These are phyloP conservation scores for Neuroscelio doddi DNA, from an alignment of 2,888 invertebrate species.

Conservation along the genomic window DNA sequence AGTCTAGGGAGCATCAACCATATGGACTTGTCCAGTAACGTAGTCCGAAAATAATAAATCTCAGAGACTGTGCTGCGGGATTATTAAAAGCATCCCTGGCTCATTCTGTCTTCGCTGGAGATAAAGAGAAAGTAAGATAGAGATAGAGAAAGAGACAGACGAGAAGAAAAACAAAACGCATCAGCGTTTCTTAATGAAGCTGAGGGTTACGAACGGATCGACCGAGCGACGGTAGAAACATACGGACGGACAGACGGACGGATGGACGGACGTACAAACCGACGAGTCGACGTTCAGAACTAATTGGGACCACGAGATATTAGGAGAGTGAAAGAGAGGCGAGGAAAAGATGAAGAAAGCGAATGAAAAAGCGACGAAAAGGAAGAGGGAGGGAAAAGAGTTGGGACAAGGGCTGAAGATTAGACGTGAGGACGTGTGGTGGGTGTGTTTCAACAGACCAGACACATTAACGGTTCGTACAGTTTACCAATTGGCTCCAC, in stretches of 20 bases:
- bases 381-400: constrained; percentile 40
- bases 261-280: constrained; percentile 49
- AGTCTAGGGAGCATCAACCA: constrained; percentile 57
- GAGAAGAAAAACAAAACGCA: constrained; percentile 70
- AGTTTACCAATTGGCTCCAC: too few species aligned
- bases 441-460: constrained; percentile 42
- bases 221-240: constrained; percentile 51
- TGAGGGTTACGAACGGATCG: constrained; percentile 63
- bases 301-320: constrained; percentile 71
- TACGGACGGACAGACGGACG: constrained; percentile 52
- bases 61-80: constrained; percentile 66
- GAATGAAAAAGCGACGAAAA: constrained; percentile 27
- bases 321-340: constrained; percentile 54
- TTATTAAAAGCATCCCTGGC: constrained; percentile 70
- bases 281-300: constrained; percentile 63
- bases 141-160: constrained; percentile 29
- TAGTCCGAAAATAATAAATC: constrained; percentile 72
- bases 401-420: constrained; percentile 16
- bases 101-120: constrained; percentile 58
- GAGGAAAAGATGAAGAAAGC: constrained; percentile 40
- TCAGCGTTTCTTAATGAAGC: constrained; percentile 72
- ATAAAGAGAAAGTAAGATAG: constrained; percentile 42
- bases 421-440: constrained; percentile 44
- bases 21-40: constrained; percentile 64
- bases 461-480: constrained; percentile 35